Evolutionary conservation across 2,888 invertebrate species (phyloP).

Genomic region (Erynnis tages): DNA sequence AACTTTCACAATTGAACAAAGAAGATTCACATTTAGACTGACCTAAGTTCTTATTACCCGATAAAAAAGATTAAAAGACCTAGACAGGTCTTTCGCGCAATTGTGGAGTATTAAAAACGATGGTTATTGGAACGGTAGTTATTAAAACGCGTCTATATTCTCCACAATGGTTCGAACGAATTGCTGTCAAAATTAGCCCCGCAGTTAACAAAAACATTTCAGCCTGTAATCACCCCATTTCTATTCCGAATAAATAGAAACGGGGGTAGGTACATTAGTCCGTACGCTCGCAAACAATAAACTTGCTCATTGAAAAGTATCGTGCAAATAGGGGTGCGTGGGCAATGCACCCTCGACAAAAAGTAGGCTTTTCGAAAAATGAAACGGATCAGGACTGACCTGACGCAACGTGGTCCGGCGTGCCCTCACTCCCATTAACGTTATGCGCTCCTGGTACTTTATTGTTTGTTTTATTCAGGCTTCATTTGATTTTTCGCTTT

Average conservation of each 20-base stretch:
- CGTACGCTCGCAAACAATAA: constrained; percentile 57
- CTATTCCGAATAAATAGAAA: constrained; percentile 29
- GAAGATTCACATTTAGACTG: too few species aligned
- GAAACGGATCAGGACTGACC: constrained; percentile 41
- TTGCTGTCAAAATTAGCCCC: constrained; percentile 26
- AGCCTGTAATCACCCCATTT: constrained; percentile 44
- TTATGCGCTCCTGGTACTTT: constrained; percentile 20
- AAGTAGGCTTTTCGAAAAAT: constrained; percentile 60
- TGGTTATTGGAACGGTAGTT: constrained; percentile 9
- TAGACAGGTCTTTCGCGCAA: not conserved
- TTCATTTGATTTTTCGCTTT: not conserved
- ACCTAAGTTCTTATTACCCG: too few species aligned
- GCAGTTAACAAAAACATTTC: constrained; percentile 38
- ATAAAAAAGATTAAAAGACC: too few species aligned
- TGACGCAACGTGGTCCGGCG: constrained; percentile 36
- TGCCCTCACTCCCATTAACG: constrained; percentile 20
- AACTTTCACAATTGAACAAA: too few species aligned
- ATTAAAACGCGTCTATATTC: constrained; percentile 14
- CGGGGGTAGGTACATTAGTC: constrained; percentile 22
- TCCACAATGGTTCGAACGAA: constrained; percentile 2
- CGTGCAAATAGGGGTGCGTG: constrained; percentile 63
- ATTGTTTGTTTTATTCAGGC: not conserved
- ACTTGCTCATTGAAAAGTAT: constrained; percentile 67
- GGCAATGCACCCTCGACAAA: constrained; percentile 54
- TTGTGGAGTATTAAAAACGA: not conserved